Base-by-base conservation (phyloP, 2,888 invertebrate species). In the Saturnia japonica region DNA sequence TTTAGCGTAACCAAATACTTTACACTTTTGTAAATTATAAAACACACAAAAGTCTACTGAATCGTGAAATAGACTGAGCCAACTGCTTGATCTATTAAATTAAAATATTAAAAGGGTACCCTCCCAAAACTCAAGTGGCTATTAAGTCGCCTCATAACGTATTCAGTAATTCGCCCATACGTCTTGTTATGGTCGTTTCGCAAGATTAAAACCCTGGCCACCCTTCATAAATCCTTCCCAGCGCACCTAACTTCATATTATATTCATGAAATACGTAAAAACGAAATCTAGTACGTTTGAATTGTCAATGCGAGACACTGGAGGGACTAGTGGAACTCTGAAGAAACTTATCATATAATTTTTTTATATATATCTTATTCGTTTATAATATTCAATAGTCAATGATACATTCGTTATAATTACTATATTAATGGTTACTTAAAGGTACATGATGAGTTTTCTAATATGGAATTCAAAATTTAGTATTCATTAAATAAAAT, bases 131-230 rank as follows among this genome's bases (percentile, higher is more conserved):
- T 88, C 86, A 85, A 88, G 86, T 79, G 81, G 83, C 88, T 85
- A 90, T 92, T 89, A 91, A 93, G 91, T 90, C 87, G 87, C 82
- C 89, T 90, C 85, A 90, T 91, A 91, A 89, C 88, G 85, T 83
- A 93, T 92, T 91, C 91, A 88, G 91, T 91, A 91, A 93, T 94
- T 94, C 90, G 87, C 84, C 89, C 91, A 92, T 91, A 89, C 88
- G 88, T 93, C 92, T 93, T 91, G 90, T 92, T 93, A 93, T 91
- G 91, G 92, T 89, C 90, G 89, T 91, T 90, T 82, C 83, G 80
- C 83, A 83, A 91, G 93, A 93, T 93, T 93, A 93, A 94, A 93
- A 89, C 90, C 90, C 87, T 80, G 78, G 86, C 88, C 87, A 87
- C 91, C 93, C 93, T 89, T 91, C 91, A 91, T 93, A 93, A 93